Percentiles rank a stretch among this genome's conserved stretches.
These are phyloP conservation scores for Sphaerodactylus townsendi DNA, from an alignment of 2,113 vertebrate genomes.

Conservation along the genomic window DNA sequence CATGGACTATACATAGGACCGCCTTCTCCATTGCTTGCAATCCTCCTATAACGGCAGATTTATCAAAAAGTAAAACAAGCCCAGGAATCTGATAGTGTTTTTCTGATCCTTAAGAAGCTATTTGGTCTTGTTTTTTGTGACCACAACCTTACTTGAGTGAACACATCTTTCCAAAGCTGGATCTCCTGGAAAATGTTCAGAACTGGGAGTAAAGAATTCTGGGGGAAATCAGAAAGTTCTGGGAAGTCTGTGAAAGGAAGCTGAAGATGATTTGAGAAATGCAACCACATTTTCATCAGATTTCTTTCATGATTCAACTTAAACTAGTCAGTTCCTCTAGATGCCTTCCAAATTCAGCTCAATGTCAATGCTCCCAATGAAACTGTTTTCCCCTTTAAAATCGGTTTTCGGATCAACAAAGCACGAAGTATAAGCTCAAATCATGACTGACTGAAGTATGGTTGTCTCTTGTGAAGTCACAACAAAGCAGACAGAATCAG, in stretches of 20 bases:
- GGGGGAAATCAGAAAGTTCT: too few species aligned
- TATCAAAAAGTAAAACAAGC: not conserved
- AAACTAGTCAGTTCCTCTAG: fast-evolving
- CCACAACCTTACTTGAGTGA: not conserved
- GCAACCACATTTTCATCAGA: fast-evolving
- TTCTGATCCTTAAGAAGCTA: not conserved
- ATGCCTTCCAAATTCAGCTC: conserved; percentile 1
- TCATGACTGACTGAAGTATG: not conserved
- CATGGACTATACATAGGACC: conserved; percentile 35
- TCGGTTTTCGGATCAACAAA: not conserved
- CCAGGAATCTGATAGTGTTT: not conserved
- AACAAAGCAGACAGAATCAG: conserved; percentile 14
- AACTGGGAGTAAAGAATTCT: not conserved
- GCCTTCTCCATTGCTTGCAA: conserved; percentile 6
- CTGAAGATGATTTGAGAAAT: not conserved
- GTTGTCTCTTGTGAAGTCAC: not conserved
- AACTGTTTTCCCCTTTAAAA: too few species aligned
- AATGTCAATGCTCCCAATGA: too few species aligned
- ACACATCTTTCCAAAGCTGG: fast-evolving
- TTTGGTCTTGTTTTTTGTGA: conserved; percentile 7
- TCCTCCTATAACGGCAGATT: not conserved
- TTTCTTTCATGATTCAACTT: not conserved
- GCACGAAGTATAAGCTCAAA: not conserved
- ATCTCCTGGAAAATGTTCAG: not conserved
- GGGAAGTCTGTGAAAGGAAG: not conserved